phyloP scores from a whole-genome alignment of 2,797 vertebrate species.

The Schizopygopsis malacanthus region DNA sequence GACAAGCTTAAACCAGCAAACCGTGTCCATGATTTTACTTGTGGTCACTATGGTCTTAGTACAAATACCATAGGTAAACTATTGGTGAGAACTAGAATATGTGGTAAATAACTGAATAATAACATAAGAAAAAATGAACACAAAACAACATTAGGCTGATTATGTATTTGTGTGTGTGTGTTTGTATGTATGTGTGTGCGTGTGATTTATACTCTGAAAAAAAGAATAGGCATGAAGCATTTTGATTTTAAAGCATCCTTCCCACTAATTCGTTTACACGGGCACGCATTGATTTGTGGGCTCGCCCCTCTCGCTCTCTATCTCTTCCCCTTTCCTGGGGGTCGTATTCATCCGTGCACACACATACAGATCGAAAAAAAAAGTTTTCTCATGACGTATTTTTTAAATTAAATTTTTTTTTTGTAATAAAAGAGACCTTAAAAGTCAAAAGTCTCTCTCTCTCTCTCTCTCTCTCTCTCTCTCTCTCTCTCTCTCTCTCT shows the following conservation, averaged over 20 bases:
- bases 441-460: no score
- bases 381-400: no score
- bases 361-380: slow-evolving; percentile 34
- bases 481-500: no score
- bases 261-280: slow-evolving; percentile 19
- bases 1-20: slow-evolving; percentile 5
- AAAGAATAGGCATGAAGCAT: not conserved
- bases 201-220: not conserved
- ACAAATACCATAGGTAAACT: not conserved
- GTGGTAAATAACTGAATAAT: not conserved
- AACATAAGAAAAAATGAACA: not conserved
- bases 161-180: not conserved
- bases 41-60: not conserved
- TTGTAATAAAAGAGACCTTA: no score
- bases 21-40: not conserved
- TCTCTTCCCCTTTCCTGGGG: slow-evolving; percentile 49
- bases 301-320: slow-evolving; percentile 18
- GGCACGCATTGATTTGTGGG: not conserved
- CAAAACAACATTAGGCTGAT: slow-evolving; percentile 1
- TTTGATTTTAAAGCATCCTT: not conserved
- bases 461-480: no score
- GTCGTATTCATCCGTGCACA: slow-evolving; percentile 44
- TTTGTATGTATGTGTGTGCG: not conserved
- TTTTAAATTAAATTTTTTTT: no score
- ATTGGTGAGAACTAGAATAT: not conserved